phyloP scores from a whole-genome alignment of 2,888 invertebrate genomes.

The Phrixothrix hirtus region DNA sequence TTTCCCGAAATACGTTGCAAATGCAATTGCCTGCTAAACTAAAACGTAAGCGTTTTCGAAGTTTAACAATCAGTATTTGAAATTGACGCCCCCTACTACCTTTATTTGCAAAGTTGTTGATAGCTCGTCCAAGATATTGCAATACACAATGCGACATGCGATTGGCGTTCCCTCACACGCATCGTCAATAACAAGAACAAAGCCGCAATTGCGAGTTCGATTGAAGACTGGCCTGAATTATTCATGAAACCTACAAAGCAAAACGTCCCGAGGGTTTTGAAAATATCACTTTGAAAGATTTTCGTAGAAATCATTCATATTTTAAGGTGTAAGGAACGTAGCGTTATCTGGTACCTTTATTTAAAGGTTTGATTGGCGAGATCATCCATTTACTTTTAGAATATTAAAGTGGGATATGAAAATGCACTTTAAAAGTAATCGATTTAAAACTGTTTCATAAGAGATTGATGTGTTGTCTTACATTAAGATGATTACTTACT shows the following conservation, averaged over 20 bases:
- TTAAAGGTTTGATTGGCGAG: no score
- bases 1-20: no score
- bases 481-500: no score
- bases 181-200: conserved; percentile 32
- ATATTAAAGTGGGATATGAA: no score
- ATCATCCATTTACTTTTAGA: no score
- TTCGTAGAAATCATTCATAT: conserved; percentile 14
- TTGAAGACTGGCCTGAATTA: conserved; percentile 24
- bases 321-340: conserved; percentile 7
- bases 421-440: no score
- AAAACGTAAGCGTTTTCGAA: conserved; percentile 2
- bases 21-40: background rate
- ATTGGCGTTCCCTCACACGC: conserved; percentile 34
- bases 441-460: no score
- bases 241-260: conserved; percentile 23
- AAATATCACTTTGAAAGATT: conserved; percentile 21
- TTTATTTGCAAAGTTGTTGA: conserved; percentile 20
- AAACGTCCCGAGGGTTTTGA: conserved; percentile 19
- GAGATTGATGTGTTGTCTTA: no score
- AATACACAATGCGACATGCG: conserved; percentile 30
- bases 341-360: no score
- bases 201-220: conserved; percentile 29
- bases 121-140: conserved; percentile 26
- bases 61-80: conserved; percentile 1
- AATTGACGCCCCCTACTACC: conserved; percentile 20